phyloP scores from a whole-genome alignment of 2,888 invertebrate species.

The Tetragnatha montana region DNA sequence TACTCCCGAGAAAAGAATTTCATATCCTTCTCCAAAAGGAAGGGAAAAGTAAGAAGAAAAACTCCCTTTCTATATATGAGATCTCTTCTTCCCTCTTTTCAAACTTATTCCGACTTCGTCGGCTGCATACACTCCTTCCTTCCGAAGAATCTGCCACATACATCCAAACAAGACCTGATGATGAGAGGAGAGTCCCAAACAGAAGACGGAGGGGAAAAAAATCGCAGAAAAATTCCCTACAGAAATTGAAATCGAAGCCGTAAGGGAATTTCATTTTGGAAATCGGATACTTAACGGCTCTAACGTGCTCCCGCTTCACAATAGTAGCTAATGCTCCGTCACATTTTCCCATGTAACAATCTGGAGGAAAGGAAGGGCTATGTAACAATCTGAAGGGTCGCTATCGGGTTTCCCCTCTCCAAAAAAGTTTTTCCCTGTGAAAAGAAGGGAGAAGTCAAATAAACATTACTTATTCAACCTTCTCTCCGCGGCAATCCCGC shows the following conservation, averaged over 20 bases:
- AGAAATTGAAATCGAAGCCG: slow-evolving; percentile 62
- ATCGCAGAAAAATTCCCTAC: slow-evolving; percentile 36
- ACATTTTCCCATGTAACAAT: slow-evolving; percentile 54
- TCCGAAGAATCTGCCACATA: slow-evolving; percentile 24
- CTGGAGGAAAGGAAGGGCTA: slow-evolving; percentile 1
- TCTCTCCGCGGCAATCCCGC: slow-evolving; percentile 43
- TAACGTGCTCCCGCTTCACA: slow-evolving; percentile 47
- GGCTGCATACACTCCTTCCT: not conserved
- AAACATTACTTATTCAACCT: slow-evolving; percentile 65
- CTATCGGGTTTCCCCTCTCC: slow-evolving; percentile 21
- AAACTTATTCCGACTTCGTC: slow-evolving; percentile 4
- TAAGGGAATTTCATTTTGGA: slow-evolving; percentile 64
- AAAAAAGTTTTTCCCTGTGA: not conserved
- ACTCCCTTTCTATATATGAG: not conserved
- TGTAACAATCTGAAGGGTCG: slow-evolving; percentile 50
- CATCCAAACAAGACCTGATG: slow-evolving; percentile 26
- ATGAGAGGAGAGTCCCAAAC: not conserved
- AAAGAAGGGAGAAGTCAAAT: slow-evolving; percentile 52
- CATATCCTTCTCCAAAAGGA: not conserved
- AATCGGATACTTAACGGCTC: slow-evolving; percentile 64
- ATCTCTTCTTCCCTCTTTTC: not conserved
- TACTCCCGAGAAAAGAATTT: not conserved
- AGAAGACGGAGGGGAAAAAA: not conserved
- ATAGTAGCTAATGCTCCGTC: slow-evolving; percentile 65
- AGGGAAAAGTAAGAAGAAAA: not conserved